Base-by-base conservation (phyloP, 2,888 invertebrate genomes). In the Entomobrya proxima region DNA sequence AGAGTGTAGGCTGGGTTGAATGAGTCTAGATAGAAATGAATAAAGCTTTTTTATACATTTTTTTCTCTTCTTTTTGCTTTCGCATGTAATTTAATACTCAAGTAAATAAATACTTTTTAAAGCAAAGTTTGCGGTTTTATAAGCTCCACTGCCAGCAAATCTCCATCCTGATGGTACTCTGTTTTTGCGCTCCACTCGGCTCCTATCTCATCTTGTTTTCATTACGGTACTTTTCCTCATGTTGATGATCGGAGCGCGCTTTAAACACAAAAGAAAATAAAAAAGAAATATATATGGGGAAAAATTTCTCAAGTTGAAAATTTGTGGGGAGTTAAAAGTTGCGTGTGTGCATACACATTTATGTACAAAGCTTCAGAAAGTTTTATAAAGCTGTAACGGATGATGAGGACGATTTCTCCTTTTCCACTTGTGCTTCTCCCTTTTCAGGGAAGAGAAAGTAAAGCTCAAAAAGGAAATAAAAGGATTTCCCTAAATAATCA, bases 401-500 rank as follows among this genome's bases (percentile, higher is more conserved):
- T 21, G 50, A 50, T 7, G 50, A 50, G 18, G 50, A 50, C 21
- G n/a, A n/a, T 55, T 27, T 50, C 21, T 50, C n/a, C 21, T 27
- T 55, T 13, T 27, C 21, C 1, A 27, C 27, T 13, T 15, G 27
- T 13, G 6, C 27, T 55, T 27, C n/a, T 40, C 6, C 35, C 44
- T 37, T 13, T 27, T 5, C 9, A 44, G 44, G 24, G 24, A n/a
- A 35, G 11, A 35, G 18, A 6, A 32, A 24, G 5, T n/a, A n/a
- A n/a, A n/a, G n/a, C 15, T 27, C 52, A 52, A n/a, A 55, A 61
- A 32, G 67, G 37, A 80, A 80, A 80, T 72, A 80, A 80, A 72
- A 55, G 72, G 55, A 80, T 80, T 80, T 80, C 58, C 72, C 55
- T 69, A 72, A 58, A 72, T 58, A 80, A 80, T 80, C 80, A 80